Evolutionary conservation across 2,113 vertebrate genomes (phyloP).

Genomic region (Etheostoma spectabile): DNA sequence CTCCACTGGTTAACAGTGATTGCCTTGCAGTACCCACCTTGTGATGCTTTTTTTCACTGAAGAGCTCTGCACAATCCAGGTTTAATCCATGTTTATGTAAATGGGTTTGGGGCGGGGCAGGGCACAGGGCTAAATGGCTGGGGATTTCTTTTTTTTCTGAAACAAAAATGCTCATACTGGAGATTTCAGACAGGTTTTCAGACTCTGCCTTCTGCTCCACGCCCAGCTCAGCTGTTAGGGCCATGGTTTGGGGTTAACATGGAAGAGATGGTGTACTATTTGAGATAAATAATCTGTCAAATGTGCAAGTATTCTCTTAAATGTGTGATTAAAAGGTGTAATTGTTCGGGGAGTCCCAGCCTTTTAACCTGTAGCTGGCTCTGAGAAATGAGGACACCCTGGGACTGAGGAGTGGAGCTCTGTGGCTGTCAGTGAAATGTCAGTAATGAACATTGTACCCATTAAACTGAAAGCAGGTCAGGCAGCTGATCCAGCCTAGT

Average conservation of each 20-base stretch:
- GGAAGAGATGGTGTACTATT: conserved; percentile 8
- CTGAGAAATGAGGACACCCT: conserved; percentile 63
- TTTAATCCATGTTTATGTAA: conserved; percentile 43
- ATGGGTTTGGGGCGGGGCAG: background rate
- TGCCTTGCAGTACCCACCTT: conserved; percentile 5
- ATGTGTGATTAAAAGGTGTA: conserved; percentile 74
- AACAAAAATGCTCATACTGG: conserved; percentile 5
- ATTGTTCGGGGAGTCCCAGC: conserved; percentile 52
- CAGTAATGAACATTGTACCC: conserved; percentile 80
- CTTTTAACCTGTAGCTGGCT: conserved; percentile 66
- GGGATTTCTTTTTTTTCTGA: conserved; percentile 24
- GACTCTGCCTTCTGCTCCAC: conserved; percentile 10
- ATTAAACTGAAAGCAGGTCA: conserved; percentile 84
- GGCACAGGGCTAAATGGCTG: background rate
- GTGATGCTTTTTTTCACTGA: conserved; percentile 36
- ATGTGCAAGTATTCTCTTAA: conserved; percentile 28
- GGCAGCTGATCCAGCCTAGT: conserved; percentile 80
- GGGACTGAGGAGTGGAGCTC: conserved; percentile 58
- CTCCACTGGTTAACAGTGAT: background rate
- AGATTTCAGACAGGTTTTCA: conserved; percentile 18
- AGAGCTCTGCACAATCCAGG: conserved; percentile 27
- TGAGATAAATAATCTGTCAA: conserved; percentile 50
- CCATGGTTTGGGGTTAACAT: background rate
- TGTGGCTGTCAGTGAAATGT: conserved; percentile 59
- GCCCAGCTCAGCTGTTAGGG: conserved; percentile 2